A percentile compares a stretch with the other conserved stretches of the same genome.
Conservation (phyloP, 2,888 invertebrate species). For the Dicyrtomina minuta region DNA sequence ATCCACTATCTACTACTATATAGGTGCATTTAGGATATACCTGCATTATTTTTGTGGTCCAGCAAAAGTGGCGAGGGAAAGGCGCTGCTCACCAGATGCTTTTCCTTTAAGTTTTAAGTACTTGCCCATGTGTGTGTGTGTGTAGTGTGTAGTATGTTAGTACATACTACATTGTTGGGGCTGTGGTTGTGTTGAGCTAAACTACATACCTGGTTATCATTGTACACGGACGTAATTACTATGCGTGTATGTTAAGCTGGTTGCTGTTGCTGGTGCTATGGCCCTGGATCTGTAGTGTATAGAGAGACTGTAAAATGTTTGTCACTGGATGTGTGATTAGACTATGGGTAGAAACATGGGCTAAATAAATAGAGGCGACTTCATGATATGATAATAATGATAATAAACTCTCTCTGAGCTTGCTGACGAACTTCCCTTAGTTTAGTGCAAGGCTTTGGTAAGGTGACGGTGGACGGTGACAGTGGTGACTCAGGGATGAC, state of each 20-base stretch:
- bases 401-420: constrained; percentile 4
- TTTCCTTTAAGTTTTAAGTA: background rate
- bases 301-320: background rate
- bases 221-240: no score
- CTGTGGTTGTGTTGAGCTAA: no score
- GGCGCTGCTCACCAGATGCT: constrained; percentile 30
- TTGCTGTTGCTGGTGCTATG: background rate
- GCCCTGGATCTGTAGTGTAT: background rate
- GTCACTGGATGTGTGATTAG: no score
- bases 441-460: no score
- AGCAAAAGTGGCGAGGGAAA: no score
- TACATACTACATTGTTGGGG: no score
- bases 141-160: background rate
- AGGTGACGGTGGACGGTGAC: no score
- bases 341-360: no score
- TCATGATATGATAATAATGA: constrained; percentile 33
- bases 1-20: background rate
- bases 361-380: constrained; percentile 30
- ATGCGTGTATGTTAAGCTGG: no score
- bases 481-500: background rate
- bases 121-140: background rate
- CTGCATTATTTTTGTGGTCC: no score
- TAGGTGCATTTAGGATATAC: no score
- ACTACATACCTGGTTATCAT: no score
- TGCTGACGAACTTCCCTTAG: background rate